Evolutionary conservation across 2,888 invertebrate species (phyloP).

Genomic region (Archaeoteleia sp.): DNA sequence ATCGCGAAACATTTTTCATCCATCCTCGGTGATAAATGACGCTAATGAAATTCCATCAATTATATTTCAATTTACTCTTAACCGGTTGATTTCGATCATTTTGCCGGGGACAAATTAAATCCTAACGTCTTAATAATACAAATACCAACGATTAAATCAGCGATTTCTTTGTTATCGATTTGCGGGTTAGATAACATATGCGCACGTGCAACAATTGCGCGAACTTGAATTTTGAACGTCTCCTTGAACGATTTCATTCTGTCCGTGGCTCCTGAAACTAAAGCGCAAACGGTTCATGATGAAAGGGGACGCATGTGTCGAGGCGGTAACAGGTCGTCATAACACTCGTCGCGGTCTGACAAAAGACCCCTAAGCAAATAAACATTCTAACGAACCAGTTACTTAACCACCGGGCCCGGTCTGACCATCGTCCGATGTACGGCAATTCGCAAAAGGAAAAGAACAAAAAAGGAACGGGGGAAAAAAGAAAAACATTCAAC

Average conservation of each 20-base stretch:
- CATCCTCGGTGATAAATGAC: conserved; percentile 30
- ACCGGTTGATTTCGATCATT: too few relatives aligned
- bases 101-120: too few relatives aligned
- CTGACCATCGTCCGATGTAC: conserved; percentile 57
- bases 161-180: too few relatives aligned
- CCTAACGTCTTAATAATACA: too few relatives aligned
- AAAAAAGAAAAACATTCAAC: conserved; percentile 58
- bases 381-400: conserved; percentile 75
- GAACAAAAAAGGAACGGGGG: conserved; percentile 14
- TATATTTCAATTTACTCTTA: neutral
- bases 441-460: conserved; percentile 19
- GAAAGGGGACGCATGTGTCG: conserved; percentile 56
- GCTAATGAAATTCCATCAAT: conserved; percentile 41
- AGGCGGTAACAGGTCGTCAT: conserved; percentile 72
- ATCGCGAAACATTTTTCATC: conserved; percentile 19
- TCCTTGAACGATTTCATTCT: conserved; percentile 34
- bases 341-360: conserved; percentile 69
- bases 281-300: conserved; percentile 50
- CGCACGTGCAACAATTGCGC: too few relatives aligned
- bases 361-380: conserved; percentile 72
- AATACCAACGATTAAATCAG: too few relatives aligned
- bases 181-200: too few relatives aligned
- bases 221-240: conserved; percentile 26
- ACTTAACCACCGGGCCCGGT: conserved; percentile 64
- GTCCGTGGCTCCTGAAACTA: conserved; percentile 28